Base-by-base conservation (phyloP, 2,113 vertebrate species). In the Archocentrus centrarchus region DNA sequence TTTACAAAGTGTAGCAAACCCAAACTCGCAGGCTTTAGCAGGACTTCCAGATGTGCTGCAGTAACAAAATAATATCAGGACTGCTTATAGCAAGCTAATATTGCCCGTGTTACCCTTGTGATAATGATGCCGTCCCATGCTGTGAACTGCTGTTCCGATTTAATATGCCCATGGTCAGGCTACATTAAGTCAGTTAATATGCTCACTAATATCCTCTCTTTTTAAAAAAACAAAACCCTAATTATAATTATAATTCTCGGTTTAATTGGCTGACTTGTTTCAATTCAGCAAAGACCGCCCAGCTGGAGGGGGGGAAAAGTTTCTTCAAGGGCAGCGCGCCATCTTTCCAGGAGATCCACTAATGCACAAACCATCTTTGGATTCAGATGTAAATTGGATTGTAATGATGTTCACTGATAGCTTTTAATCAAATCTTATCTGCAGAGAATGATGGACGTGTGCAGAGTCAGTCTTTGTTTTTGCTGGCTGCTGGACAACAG, bases 361-460 rank as follows among this genome's bases (percentile, higher is more conserved):
- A 81, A 90, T 92, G 79, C 63, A 84, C 63, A 79, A 80, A 70
- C 35, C 75, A 75, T 22, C 39, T 62, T 81, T 57, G 66, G 80
- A 83, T 87, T 55, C 30, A 66, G 57, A 86, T 77, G 79, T 77
- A 86, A 77, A 89, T 87, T 64, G 39, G 17, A 80, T 59, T 17
- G 22, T 87, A 83, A 88, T 83, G 77, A 81, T 61, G 57, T 87
- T 76, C 59, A 3, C 79, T 80, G 81, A 62, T 81, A 58, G 78
- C 81, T 79, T 83, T 86, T 88, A 81, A 90, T 86, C 85, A 86
- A 86, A 86, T 88, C 44, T 66, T 61, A 77, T 83, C 76, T 66
- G 58, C 39, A 41, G 80, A 50, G 59, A 55, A 53, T 8, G 55
- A 77, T 44, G 79, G 50, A 85, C 50, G 18, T 39, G 15, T 44